Evolutionary conservation across 1,140 invertebrate species (phyloP).

Genomic region (Chelonus insularis): DNA sequence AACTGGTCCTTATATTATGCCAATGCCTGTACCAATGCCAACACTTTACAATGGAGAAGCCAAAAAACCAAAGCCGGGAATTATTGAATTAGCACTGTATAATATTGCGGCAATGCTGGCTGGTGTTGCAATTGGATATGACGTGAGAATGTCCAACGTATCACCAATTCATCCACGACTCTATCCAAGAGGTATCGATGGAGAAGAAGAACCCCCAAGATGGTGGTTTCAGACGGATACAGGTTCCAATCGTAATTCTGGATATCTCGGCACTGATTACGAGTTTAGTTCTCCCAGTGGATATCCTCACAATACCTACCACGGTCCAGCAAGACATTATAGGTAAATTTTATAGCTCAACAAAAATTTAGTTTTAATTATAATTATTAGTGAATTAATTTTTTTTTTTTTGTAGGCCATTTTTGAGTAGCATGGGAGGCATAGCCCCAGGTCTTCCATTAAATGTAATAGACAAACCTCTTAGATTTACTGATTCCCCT

Average conservation of each 20-base stretch:
- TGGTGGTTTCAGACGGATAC: constrained; percentile 53
- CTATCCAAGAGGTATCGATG: constrained; percentile 58
- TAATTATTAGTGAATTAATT: background rate
- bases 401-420: constrained; percentile 42
- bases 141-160: constrained; percentile 84
- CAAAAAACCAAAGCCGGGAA: constrained; percentile 72
- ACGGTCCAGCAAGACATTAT: constrained; percentile 79
- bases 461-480: constrained; percentile 62
- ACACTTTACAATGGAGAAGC: constrained; percentile 74
- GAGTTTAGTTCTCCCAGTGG: constrained; percentile 65
- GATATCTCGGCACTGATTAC: constrained; percentile 60
- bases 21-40: constrained; percentile 72
- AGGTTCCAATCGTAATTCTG: constrained; percentile 52
- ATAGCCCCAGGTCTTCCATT: constrained; percentile 49
- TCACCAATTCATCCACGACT: constrained; percentile 80
- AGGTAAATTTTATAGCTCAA: too few relatives aligned
- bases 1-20: constrained; percentile 55
- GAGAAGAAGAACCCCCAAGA: constrained; percentile 45
- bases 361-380: too few relatives aligned
- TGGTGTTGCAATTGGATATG: constrained; percentile 85
- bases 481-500: constrained; percentile 77
- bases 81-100: constrained; percentile 82
- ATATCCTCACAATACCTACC: constrained; percentile 88
- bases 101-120: constrained; percentile 90
- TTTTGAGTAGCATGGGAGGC: constrained; percentile 54